phyloP scores from a whole-genome alignment of 2,797 vertebrate species.

The Jordanella pulchra region DNA sequence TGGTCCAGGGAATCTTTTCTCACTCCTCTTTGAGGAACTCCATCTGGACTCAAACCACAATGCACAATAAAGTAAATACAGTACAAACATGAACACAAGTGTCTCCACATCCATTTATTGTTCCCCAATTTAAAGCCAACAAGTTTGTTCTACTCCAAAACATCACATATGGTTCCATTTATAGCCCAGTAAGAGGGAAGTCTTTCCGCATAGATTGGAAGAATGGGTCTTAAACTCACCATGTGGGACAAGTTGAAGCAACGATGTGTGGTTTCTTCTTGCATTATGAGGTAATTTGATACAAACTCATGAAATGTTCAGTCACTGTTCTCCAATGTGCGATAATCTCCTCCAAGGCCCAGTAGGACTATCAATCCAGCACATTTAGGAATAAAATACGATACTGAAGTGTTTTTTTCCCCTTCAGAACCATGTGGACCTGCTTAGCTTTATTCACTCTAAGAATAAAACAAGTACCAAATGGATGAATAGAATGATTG shows the following conservation, averaged over 20 bases:
- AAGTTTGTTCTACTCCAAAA: conserved; percentile 19
- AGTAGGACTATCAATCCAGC: conserved; percentile 12
- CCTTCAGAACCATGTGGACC: neutral
- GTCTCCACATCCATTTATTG: conserved; percentile 7
- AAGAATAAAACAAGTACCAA: neutral
- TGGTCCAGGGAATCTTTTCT: conserved; percentile 34
- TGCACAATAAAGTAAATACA: conserved; percentile 1
- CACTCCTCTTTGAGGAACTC: conserved; percentile 32
- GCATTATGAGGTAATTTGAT: conserved; percentile 47
- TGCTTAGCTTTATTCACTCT: neutral
- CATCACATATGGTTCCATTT: conserved; percentile 56
- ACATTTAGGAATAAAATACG: neutral
- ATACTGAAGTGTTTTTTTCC: conserved; percentile 4
- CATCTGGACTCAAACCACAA: conserved; percentile 26
- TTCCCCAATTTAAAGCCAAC: conserved; percentile 16
- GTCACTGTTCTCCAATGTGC: conserved; percentile 17
- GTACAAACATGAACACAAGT: conserved; percentile 4
- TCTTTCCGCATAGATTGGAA: conserved; percentile 37
- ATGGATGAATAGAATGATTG: conserved; percentile 34
- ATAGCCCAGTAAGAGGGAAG: conserved; percentile 31
- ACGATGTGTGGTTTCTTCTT: conserved; percentile 39
- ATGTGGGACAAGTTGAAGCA: conserved; percentile 16
- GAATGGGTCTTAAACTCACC: conserved; percentile 34
- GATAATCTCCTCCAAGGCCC: conserved; percentile 26
- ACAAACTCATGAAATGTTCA: conserved; percentile 26